Percentiles rank a stretch among this genome's conserved stretches.
Conservation (phyloP, 2,888 invertebrate genomes). For the Polymixis flavicincta region DNA sequence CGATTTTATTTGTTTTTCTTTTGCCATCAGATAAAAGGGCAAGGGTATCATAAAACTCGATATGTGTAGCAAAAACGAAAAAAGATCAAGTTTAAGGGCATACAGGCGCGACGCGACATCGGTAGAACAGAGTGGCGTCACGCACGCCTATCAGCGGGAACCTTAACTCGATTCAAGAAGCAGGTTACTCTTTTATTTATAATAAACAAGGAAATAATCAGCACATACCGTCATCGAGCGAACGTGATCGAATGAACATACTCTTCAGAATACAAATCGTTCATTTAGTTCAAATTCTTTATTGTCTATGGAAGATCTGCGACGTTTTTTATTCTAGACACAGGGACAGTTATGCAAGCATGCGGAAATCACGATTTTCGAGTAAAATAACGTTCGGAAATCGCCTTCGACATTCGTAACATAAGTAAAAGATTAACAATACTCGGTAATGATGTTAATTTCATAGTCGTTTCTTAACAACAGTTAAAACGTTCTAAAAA, state of each 20-base stretch:
- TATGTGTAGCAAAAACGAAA: conserved; percentile 12
- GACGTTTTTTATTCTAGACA: conserved; percentile 27
- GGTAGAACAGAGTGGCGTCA: neutral
- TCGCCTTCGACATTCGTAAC: neutral
- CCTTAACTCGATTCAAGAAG: conserved; percentile 8
- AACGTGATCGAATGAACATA: conserved; percentile 44
- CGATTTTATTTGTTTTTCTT: conserved; percentile 2
- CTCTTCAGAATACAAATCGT: conserved; percentile 57
- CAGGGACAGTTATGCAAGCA: conserved; percentile 36
- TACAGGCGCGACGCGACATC: neutral
- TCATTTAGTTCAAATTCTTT: conserved; percentile 42
- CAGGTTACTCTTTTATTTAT: conserved; percentile 46
- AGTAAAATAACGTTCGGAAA: conserved; percentile 4
- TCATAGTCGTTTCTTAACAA: neutral
- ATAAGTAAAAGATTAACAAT: neutral
- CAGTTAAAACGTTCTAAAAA: neutral
- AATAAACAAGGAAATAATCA: conserved; percentile 56
- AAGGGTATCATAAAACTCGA: conserved; percentile 8
- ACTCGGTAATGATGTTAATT: neutral
- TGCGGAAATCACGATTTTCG: conserved; percentile 36
- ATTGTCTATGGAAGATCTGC: conserved; percentile 27
- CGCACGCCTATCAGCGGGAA: neutral
- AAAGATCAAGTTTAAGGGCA: neutral
- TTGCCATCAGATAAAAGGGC: conserved; percentile 13
- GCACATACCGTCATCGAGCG: conserved; percentile 36